Conservation (phyloP, 2,113 vertebrate species). For the Anser brachyrhynchus region DNA sequence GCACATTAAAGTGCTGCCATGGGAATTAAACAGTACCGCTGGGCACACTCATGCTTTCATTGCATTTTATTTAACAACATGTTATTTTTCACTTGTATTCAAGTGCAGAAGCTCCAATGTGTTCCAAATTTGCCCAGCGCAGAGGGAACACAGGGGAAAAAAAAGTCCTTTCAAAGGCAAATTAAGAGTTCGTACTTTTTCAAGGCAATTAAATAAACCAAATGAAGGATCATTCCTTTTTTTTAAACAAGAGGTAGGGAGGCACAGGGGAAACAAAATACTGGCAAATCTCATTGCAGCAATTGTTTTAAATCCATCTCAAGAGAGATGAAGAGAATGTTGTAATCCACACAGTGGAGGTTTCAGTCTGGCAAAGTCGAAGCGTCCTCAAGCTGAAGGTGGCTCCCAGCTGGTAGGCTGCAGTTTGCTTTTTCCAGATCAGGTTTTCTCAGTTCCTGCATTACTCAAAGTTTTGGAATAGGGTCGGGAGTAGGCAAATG, state of each 20-base stretch:
- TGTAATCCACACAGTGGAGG: not conserved
- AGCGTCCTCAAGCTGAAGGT: not conserved
- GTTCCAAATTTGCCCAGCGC: slow-evolving; percentile 8
- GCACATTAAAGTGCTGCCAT: fast-evolving
- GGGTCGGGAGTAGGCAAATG: not conserved
- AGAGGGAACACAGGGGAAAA: not conserved
- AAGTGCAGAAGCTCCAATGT: not conserved
- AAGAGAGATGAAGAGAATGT: not conserved
- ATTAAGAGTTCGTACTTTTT: not conserved
- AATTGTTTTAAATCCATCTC: not conserved
- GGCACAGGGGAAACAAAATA: not conserved
- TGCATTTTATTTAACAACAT: slow-evolving; percentile 1
- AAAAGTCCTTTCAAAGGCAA: not conserved
- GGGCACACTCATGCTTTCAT: not conserved
- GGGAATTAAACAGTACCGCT: not conserved
- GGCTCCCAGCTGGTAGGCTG: not conserved
- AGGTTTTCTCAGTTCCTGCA: not conserved
- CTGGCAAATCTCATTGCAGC: not conserved
- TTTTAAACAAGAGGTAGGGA: slow-evolving; percentile 19
- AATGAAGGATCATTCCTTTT: not conserved
- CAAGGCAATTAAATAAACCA: slow-evolving; percentile 28
- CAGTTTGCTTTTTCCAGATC: not conserved
- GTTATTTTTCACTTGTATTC: not conserved
- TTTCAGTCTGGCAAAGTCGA: not conserved
- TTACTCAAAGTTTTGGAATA: not conserved